These are phyloP conservation scores for Nesospiza acunhae DNA, from an alignment of 2,113 vertebrate genomes.

Conservation along the genomic window DNA sequence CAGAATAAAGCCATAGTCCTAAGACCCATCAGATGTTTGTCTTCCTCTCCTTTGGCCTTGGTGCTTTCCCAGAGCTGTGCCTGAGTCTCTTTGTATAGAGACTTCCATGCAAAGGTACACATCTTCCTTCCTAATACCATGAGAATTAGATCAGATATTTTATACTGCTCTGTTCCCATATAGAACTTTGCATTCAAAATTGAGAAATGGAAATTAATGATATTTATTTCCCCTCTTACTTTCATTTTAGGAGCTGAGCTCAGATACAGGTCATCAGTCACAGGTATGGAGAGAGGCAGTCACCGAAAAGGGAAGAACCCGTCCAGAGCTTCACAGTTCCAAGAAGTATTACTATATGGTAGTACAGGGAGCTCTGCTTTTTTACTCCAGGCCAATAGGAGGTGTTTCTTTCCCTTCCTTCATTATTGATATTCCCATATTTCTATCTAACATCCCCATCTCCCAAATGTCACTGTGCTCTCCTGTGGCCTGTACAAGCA, in stretches of 20 bases:
- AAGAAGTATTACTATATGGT: not conserved
- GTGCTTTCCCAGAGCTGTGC: not conserved
- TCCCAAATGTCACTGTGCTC: not conserved
- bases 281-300: not conserved
- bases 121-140: not conserved
- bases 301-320: not conserved
- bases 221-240: not conserved
- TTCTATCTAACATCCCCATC: not conserved
- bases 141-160: not conserved
- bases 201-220: not conserved
- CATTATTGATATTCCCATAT: not conserved
- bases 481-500: not conserved
- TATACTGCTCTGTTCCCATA: not conserved
- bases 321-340: not conserved
- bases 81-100: not conserved
- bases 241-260: not conserved
- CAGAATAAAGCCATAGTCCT: not conserved
- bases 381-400: not conserved
- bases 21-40: not conserved
- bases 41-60: not conserved
- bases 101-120: not conserved
- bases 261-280: not conserved
- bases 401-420: not conserved
- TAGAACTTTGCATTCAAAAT: not conserved
- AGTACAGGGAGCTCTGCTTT: not conserved